Base-by-base conservation (phyloP, 2,113 vertebrate genomes). In the Prochilodus magdalenae region DNA sequence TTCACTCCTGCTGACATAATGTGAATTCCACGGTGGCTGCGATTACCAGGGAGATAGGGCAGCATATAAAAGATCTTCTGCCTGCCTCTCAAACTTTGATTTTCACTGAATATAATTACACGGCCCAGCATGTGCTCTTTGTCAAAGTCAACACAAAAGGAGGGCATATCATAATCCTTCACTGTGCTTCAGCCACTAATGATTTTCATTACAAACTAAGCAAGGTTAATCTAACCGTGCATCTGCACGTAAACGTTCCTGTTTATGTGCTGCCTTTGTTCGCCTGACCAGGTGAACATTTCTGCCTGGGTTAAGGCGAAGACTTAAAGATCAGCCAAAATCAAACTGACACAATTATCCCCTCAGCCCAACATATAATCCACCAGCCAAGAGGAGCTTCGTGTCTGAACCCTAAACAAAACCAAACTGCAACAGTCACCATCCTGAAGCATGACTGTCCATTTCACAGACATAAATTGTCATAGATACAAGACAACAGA, bases 31-130 rank as follows among this genome's bases (percentile, higher is more conserved):
- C 30, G 7, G 63, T 66, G 73, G 65, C 59, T 66, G 5, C 20
- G 69, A 81, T 83, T 79, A 86, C 79, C 73, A 76, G 36, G 67
- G 76, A 82, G 73, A 86, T 73, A 36, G 51, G 47, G 65, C 24
- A 55, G 69, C 59, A 63, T 40, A 76, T 59, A 75, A 85, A 77
- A 80, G 76, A 86, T 79, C 75, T 79, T 83, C 85, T 79, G 76
- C 84, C 71, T 71, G 79, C 55, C 76, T 80, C 80, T 74, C 44
- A 78, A 81, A 81, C 87, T 80, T 82, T 85, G 83, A 87, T 86
- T 87, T 84, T 53, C 69, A 57, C n/a, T 79, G 73, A 83, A 86
- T 66, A 75, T 79, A 86, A 86, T 87, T 86, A 84, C 69, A 78
- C 62, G 49, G 78, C 62, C 36, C 74, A 65, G 75, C 79, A 36